Conservation (phyloP, 2,797 vertebrate genomes). For the Hippopotamyrus pictus region DNA sequence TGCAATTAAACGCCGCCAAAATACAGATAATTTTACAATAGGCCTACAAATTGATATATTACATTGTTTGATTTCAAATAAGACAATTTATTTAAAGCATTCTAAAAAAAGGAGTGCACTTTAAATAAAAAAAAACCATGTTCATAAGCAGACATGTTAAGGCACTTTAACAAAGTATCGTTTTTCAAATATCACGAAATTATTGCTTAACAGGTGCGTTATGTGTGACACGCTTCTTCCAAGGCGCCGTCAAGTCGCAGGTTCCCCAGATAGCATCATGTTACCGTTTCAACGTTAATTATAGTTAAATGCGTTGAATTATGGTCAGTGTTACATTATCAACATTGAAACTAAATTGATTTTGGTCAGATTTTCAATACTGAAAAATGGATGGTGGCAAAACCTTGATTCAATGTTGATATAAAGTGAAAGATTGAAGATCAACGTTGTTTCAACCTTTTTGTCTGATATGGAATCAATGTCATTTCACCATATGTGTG, state of each 20-base stretch:
- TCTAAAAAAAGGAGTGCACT: not conserved
- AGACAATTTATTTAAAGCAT: conserved; percentile 60
- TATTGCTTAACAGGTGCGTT: not conserved
- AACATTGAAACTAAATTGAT: too few species aligned
- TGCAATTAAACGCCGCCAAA: not conserved
- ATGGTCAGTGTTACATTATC: too few species aligned
- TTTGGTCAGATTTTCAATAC: too few species aligned
- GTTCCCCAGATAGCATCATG: not conserved
- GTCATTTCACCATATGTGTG: too few species aligned
- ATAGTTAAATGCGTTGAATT: too few species aligned
- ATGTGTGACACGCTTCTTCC: not conserved
- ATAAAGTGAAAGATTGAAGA: too few species aligned
- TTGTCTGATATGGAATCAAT: too few species aligned
- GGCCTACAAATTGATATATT: not conserved
- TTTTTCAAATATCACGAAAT: not conserved
- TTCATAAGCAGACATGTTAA: conserved; percentile 1
- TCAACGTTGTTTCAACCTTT: too few species aligned
- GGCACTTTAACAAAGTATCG: not conserved
- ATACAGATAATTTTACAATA: not conserved
- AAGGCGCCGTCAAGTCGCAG: not conserved
- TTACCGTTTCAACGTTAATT: too few species aligned
- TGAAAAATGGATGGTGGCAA: too few species aligned
- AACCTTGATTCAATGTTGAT: too few species aligned
- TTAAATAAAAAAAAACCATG: not conserved
- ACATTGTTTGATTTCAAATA: conserved; percentile 40